Conservation (phyloP, 1,140 invertebrate species). For the Andricus grossulariae region DNA sequence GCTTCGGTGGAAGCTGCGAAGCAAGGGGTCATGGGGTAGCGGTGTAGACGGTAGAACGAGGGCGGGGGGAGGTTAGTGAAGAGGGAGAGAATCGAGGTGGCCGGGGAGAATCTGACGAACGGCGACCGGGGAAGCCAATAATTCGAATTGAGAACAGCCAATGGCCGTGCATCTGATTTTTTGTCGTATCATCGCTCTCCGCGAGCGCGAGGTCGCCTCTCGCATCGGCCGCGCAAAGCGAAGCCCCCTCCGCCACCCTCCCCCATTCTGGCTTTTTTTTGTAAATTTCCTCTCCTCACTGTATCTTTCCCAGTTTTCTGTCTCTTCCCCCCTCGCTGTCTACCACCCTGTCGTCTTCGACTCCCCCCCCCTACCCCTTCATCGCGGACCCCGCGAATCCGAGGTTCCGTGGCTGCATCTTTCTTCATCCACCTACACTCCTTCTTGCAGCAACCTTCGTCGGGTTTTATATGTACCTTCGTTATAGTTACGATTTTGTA, state of each 20-base stretch:
- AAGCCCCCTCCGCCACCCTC: slow-evolving; percentile 40
- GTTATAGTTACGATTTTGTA: slow-evolving; percentile 58
- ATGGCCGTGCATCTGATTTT: slow-evolving; percentile 76
- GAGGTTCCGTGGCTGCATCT: slow-evolving; percentile 42
- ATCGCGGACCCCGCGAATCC: not conserved
- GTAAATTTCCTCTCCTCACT: slow-evolving; percentile 35
- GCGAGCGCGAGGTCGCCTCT: slow-evolving; percentile 51
- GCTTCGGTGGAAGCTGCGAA: slow-evolving; percentile 38
- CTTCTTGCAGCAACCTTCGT: slow-evolving; percentile 35
- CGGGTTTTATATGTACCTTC: slow-evolving; percentile 55
- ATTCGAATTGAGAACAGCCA: slow-evolving; percentile 76
- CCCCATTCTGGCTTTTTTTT: not conserved
- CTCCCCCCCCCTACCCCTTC: not conserved
- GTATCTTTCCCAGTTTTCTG: slow-evolving; percentile 37
- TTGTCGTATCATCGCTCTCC: slow-evolving; percentile 64
- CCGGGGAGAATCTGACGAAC: slow-evolving; percentile 69
- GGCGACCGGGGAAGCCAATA: slow-evolving; percentile 74
- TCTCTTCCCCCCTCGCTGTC: slow-evolving; percentile 40
- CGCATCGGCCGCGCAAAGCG: slow-evolving; percentile 33
- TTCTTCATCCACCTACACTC: slow-evolving; percentile 48
- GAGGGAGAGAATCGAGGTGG: slow-evolving; percentile 46
- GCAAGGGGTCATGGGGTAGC: slow-evolving; percentile 50
- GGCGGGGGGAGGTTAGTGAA: slow-evolving; percentile 36
- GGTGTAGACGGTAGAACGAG: slow-evolving; percentile 29
- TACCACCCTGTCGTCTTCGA: not conserved